Conservation (phyloP, 2,797 vertebrate species). For the Squalus acanthias region DNA sequence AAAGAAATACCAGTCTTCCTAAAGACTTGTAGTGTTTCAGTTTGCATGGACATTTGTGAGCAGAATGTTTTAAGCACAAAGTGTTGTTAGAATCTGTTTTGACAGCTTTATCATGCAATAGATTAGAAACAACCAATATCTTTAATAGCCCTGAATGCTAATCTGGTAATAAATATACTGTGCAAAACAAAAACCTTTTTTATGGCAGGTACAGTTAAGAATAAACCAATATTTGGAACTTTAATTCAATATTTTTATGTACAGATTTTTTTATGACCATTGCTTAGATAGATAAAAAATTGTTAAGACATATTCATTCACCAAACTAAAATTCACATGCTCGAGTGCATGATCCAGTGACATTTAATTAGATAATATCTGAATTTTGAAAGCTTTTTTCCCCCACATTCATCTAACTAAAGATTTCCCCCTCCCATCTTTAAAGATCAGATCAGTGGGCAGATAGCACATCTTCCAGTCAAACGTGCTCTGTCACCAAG, state of each 20-base stretch:
- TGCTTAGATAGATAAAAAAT: background rate
- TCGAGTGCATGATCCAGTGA: background rate
- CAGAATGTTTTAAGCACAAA: background rate
- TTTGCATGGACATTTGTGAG: background rate
- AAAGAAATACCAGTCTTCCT: background rate
- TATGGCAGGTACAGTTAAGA: background rate
- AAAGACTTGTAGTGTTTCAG: background rate
- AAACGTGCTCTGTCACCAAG: slow-evolving; percentile 58
- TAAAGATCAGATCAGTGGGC: slow-evolving; percentile 67
- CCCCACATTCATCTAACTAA: slow-evolving; percentile 60
- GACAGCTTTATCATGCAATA: background rate
- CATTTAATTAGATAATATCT: background rate
- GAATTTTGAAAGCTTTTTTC: slow-evolving; percentile 47
- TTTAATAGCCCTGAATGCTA: background rate
- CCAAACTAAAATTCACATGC: background rate
- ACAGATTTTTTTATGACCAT: background rate
- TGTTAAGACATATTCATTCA: background rate
- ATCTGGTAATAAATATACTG: background rate
- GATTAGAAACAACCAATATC: background rate
- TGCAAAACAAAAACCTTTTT: background rate
- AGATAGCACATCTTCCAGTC: slow-evolving; percentile 68
- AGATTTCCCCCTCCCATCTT: slow-evolving; percentile 56
- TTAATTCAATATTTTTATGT: background rate
- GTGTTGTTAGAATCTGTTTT: background rate
- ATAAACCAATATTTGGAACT: background rate